These are phyloP conservation scores for Macrosiphum euphorbiae DNA, from an alignment of 2,888 invertebrate species.

Conservation along the genomic window DNA sequence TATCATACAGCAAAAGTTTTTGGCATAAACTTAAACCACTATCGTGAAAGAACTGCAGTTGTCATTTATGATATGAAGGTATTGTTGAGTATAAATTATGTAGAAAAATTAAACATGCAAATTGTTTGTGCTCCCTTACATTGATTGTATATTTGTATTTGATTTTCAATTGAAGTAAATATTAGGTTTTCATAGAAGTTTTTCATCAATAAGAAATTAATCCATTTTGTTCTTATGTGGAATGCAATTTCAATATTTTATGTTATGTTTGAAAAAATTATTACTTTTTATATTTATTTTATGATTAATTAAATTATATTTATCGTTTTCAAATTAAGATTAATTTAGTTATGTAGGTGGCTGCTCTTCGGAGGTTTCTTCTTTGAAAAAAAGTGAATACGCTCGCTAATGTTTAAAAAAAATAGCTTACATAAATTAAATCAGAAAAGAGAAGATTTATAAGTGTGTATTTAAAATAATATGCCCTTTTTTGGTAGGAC, in stretches of 20 bases:
- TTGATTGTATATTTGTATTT: not conserved
- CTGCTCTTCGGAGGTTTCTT: not conserved
- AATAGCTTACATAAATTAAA: not conserved
- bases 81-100: constrained; percentile 68
- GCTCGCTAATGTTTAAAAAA: not conserved
- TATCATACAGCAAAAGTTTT: constrained; percentile 82
- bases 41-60: constrained; percentile 77
- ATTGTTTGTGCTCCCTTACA: not conserved
- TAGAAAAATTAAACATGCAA: not conserved
- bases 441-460: not conserved
- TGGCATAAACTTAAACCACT: constrained; percentile 78
- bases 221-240: not conserved
- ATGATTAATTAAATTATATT: not conserved
- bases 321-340: not conserved
- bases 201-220: not conserved
- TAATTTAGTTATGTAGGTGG: not conserved
- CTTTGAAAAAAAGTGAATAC: not conserved
- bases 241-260: not conserved
- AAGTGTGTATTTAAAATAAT: no score
- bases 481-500: not conserved
- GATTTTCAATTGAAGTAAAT: not conserved
- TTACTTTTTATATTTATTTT: not conserved
- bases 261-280: not conserved
- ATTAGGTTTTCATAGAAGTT: not conserved
- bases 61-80: constrained; percentile 82